Percentiles rank a stretch among this genome's conserved stretches.
These are phyloP conservation scores for Seira musarum DNA, from an alignment of 2,888 invertebrate species.

Conservation along the genomic window DNA sequence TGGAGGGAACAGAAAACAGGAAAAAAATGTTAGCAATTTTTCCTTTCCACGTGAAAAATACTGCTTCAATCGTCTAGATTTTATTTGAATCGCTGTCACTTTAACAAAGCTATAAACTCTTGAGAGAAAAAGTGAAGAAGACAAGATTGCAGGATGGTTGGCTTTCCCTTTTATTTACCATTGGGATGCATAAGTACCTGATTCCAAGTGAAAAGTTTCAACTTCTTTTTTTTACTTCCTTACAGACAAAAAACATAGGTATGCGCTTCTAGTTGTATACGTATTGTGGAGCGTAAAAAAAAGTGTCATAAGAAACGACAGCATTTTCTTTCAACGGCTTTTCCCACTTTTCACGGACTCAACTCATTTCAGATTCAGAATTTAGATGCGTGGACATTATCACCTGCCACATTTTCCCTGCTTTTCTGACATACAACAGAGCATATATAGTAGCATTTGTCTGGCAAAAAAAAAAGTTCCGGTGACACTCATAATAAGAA, in stretches of 20 bases:
- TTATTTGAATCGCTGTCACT: conserved; percentile 34
- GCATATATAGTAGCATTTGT: no score
- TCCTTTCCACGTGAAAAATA: not conserved
- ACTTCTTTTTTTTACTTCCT: no score
- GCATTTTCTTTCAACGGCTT: not conserved
- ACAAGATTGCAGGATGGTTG: not conserved
- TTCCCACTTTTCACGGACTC: not conserved
- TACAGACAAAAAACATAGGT: no score
- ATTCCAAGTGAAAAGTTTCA: not conserved
- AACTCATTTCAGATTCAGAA: conserved; percentile 38
- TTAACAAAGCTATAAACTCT: conserved; percentile 20
- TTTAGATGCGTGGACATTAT: conserved; percentile 48
- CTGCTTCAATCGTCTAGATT: not conserved
- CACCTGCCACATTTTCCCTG: conserved; percentile 42
- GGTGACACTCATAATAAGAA: no score
- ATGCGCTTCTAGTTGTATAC: not conserved
- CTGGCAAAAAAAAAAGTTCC: no score
- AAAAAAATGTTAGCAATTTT: not conserved
- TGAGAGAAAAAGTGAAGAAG: not conserved
- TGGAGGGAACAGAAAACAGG: no score
- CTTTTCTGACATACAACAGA: not conserved
- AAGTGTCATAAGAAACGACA: not conserved
- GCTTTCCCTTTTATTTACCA: not conserved
- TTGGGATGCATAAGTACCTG: not conserved
- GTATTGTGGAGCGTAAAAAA: not conserved